Evolutionary conservation across 2,113 vertebrate genomes (phyloP).

Genomic region (Psittacara wagleri): DNA sequence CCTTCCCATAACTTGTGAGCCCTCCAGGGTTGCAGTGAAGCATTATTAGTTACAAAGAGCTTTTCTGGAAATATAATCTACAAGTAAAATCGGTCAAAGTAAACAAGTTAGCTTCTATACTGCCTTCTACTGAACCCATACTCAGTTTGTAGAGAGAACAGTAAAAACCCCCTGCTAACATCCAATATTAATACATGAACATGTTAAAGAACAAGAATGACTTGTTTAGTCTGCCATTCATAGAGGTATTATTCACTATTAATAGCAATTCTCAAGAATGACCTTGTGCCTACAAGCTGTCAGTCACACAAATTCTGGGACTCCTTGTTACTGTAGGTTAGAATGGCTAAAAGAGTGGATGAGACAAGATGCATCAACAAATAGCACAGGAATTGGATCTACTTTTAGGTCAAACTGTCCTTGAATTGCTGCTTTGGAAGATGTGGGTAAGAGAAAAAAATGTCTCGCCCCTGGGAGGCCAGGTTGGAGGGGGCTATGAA

Average conservation of each 20-base stretch:
- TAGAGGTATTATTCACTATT: rapidly evolving
- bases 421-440: not conserved
- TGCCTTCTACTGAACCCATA: not conserved
- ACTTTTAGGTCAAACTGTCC: not conserved
- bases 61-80: slow-evolving; percentile 25
- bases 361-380: not conserved
- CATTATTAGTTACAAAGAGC: slow-evolving; percentile 27
- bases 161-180: not conserved
- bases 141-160: not conserved
- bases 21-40: not conserved
- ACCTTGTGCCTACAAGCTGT: not conserved
- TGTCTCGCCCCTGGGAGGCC: not conserved
- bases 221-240: not conserved
- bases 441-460: not conserved
- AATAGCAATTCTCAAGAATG: not conserved
- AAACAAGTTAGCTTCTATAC: not conserved
- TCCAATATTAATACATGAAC: not conserved
- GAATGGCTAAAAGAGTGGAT: not conserved
- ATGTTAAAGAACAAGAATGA: not conserved
- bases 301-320: not conserved
- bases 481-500: not conserved
- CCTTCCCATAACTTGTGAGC: not conserved
- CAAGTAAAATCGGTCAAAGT: not conserved
- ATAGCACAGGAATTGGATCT: not conserved
- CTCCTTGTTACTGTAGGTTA: not conserved